Evolutionary conservation across 1,140 invertebrate species (phyloP).

Genomic region (Neocloeon triangulifer): DNA sequence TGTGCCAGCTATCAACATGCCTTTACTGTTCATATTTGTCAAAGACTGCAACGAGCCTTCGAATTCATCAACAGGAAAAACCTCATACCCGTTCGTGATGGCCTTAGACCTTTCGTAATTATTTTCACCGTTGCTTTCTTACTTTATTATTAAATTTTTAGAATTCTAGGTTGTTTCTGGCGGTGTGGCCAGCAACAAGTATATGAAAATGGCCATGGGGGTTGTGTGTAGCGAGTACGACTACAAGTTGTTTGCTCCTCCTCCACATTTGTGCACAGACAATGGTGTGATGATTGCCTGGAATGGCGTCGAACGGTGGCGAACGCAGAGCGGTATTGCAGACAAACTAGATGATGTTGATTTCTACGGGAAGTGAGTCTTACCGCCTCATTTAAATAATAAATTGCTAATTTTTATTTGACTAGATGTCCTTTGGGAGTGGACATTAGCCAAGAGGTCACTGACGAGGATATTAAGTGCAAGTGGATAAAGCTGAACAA

Average conservation of each 20-base stretch:
- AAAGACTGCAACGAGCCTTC: slow-evolving; percentile 61
- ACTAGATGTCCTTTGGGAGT: slow-evolving; percentile 26
- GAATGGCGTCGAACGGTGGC: slow-evolving; percentile 71
- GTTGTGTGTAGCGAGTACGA: slow-evolving; percentile 38
- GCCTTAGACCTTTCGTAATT: slow-evolving; percentile 32
- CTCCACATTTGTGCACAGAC: slow-evolving; percentile 77
- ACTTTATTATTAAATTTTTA: background rate
- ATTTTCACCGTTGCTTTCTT: background rate
- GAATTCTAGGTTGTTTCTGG: slow-evolving; percentile 56
- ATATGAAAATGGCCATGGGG: slow-evolving; percentile 42
- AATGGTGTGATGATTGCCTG: slow-evolving; percentile 99
- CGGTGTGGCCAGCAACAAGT: slow-evolving; percentile 84
- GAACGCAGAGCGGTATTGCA: background rate
- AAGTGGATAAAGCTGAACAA: slow-evolving; percentile 26
- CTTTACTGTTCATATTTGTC: slow-evolving; percentile 54
- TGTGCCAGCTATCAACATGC: slow-evolving; percentile 65
- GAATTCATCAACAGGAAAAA: slow-evolving; percentile 38
- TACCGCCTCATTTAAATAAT: slow-evolving; percentile 9
- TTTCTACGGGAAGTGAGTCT: background rate
- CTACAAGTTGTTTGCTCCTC: slow-evolving; percentile 48
- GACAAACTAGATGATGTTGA: slow-evolving; percentile 1
- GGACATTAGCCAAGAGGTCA: slow-evolving; percentile 27
- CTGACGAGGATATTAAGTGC: slow-evolving; percentile 27
- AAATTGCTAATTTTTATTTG: slow-evolving; percentile 5
- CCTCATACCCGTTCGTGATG: slow-evolving; percentile 27